A percentile compares a stretch with the other conserved stretches of the same genome.
These are phyloP conservation scores for Julus scandinavius DNA, from an alignment of 2,888 invertebrate genomes.

Conservation along the genomic window DNA sequence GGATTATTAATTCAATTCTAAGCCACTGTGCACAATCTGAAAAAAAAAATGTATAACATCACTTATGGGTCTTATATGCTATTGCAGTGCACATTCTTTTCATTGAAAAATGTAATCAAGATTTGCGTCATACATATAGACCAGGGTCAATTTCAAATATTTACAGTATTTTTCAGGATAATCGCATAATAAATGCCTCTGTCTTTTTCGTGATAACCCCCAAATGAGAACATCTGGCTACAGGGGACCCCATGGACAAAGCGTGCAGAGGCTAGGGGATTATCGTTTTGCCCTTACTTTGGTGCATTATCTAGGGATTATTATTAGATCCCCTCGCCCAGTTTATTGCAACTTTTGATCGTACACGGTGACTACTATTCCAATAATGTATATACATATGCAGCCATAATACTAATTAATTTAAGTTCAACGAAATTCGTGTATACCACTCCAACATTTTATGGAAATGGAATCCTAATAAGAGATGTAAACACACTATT, in stretches of 20 bases:
- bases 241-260: not conserved
- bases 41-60: not conserved
- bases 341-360: conserved; percentile 26
- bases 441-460: not conserved
- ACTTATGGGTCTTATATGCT: not conserved
- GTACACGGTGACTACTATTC: not conserved
- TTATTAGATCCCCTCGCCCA: conserved; percentile 16
- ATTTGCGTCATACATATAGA: not conserved
- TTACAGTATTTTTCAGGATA: conserved; percentile 35
- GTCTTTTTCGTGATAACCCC: conserved; percentile 38
- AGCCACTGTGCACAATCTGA: not conserved
- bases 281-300: not conserved
- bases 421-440: not conserved
- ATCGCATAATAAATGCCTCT: conserved; percentile 26
- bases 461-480: no score
- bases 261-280: conserved; percentile 27
- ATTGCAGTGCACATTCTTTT: not conserved
- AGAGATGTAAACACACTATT: no score
- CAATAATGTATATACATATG: not conserved
- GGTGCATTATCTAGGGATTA: conserved; percentile 1
- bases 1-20: not conserved
- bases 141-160: conserved; percentile 9
- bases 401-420: not conserved
- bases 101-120: not conserved
- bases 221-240: conserved; percentile 30